These are phyloP conservation scores for Lamproptera curius DNA, from an alignment of 2,888 invertebrate species.

Conservation along the genomic window DNA sequence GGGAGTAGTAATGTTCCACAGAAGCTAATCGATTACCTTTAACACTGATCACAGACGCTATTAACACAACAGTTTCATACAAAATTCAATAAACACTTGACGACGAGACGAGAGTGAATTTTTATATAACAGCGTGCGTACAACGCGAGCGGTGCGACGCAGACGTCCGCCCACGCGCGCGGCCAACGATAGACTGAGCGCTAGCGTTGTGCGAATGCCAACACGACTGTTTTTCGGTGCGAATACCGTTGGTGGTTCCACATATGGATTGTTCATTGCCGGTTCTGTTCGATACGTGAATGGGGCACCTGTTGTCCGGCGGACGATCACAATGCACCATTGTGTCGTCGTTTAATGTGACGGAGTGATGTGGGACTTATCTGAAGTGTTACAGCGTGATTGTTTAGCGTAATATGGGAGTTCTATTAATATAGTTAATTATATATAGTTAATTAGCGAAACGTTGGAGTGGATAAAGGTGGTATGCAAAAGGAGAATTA, in stretches of 20 bases:
- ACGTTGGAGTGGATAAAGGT: too few relatives aligned
- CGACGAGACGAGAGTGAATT: slow-evolving; percentile 29
- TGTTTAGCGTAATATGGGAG: too few relatives aligned
- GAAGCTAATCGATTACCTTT: slow-evolving; percentile 11
- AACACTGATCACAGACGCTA: slow-evolving; percentile 15
- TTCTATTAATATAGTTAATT: too few relatives aligned
- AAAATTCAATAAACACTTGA: slow-evolving; percentile 12
- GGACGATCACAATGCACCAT: too few relatives aligned
- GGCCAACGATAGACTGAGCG: slow-evolving; percentile 48
- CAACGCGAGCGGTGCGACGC: slow-evolving; percentile 43
- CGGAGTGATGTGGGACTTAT: too few relatives aligned
- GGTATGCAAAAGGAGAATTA: too few relatives aligned
- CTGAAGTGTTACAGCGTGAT: too few relatives aligned
- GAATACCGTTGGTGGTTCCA: too few relatives aligned
- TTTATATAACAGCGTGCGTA: slow-evolving; percentile 48
- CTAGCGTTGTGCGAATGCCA: slow-evolving; percentile 21
- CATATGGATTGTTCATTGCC: too few relatives aligned
- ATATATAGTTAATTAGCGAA: too few relatives aligned
- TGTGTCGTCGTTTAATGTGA: too few relatives aligned
- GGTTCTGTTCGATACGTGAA: not conserved
- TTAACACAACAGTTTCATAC: not conserved
- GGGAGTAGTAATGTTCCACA: not conserved
- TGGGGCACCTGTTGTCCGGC: too few relatives aligned
- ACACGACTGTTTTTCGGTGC: slow-evolving; percentile 5
- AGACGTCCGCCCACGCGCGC: slow-evolving; percentile 46